Conservation (phyloP, 2,888 invertebrate species). For the Drosophila kokeensis region DNA sequence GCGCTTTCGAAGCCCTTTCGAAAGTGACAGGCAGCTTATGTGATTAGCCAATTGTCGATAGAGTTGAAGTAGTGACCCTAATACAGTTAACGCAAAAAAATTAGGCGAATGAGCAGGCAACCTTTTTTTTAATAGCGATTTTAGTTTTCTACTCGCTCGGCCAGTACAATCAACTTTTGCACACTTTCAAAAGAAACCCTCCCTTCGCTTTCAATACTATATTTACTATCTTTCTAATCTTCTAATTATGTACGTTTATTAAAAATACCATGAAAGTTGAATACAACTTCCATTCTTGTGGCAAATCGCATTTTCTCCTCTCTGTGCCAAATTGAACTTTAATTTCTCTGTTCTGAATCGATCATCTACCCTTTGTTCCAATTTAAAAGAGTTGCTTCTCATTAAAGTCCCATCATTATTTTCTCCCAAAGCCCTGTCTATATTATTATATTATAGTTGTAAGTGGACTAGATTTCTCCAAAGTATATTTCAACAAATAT, state of each 20-base stretch:
- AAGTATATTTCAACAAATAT: conserved; percentile 7
- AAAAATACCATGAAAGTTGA: neutral
- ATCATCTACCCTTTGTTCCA: neutral
- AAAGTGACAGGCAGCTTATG: conserved; percentile 46
- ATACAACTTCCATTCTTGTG: neutral
- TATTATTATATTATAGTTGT: neutral
- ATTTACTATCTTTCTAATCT: neutral
- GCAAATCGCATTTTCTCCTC: neutral
- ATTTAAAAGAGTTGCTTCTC: neutral
- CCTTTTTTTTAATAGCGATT: conserved; percentile 4
- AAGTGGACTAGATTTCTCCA: conserved; percentile 3
- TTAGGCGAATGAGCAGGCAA: conserved; percentile 20
- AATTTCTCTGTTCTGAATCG: neutral
- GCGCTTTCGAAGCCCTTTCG: conserved; percentile 52
- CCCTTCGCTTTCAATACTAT: neutral
- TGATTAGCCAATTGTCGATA: conserved; percentile 26
- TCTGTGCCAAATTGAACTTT: neutral
- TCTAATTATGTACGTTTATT: neutral
- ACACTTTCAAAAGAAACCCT: neutral
- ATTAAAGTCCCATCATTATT: neutral
- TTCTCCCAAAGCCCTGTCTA: neutral
- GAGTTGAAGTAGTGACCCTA: conserved; percentile 25
- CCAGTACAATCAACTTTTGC: conserved; percentile 2
- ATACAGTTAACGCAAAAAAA: conserved; percentile 6
- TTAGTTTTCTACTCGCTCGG: conserved; percentile 3